Evolutionary conservation across 2,797 vertebrate species (phyloP), one percentile per base, ranked within the genome.

Genomic region (Oryzias sinensis): DNA sequence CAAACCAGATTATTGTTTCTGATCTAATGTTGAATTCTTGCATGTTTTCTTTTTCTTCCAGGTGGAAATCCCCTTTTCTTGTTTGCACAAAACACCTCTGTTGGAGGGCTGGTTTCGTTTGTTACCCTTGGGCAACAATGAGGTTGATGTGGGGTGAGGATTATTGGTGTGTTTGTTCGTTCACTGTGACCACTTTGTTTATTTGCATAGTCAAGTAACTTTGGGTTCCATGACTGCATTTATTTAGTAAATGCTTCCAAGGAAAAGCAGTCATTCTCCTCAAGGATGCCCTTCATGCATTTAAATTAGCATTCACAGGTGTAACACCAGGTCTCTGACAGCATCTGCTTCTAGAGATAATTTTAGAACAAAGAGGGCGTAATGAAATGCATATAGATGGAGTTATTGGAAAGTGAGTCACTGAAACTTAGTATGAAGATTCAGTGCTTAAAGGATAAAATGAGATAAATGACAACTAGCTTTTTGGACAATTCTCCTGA

Each of bases 31-130:
- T 54, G 6, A 24, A 5, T 53, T 15, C 45, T 54, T 62, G 50
- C 60, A 56, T 77, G 27, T 68, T 66, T 53, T 71, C 50, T 70
- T 43, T 52, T 55, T 56, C 29, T 41, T 37, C 1, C 84, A 98
- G 95, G 93, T 95, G 40, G 93, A 95, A 81, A 93, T 97, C 49
- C 79, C 91, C 15, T 85, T 93, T 22, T 84, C 89, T 43, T 86
- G 87, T 72, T 76, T 95, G 77, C 81, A 83, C 66, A 90, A 87
- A 11, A 86, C 80, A 17, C 85, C 93, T 49, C 73, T 81, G 58
- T 56, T 93, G 48, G 89, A 92, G 15, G 93, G 93, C 79, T 98
- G 96, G 94, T 96, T 96, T 86, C 94, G 94, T 51, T 90, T 98
- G 72, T 83, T 94, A 61, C 95, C 95, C 46, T 88, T 94, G 74